Percentiles rank a stretch among this genome's conserved stretches.
phyloP scores from a whole-genome alignment of 1,140 invertebrate genomes.

The Drosophila sechellia region DNA sequence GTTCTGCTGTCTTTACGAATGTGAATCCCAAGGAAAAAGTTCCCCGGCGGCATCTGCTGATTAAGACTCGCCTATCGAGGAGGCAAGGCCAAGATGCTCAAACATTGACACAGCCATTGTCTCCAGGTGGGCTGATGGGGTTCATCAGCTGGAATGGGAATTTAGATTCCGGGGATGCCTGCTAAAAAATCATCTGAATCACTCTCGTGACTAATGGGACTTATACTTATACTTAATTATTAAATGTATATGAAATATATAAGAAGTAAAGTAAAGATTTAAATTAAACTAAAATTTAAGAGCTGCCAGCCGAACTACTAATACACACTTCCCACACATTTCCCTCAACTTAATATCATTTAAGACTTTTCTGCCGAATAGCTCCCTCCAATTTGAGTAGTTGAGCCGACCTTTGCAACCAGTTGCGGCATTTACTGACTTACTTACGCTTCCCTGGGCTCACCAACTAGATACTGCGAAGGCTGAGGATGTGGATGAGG shows the following conservation, averaged over 20 bases:
- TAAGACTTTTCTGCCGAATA: conserved; percentile 1
- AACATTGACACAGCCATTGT: conserved; percentile 29
- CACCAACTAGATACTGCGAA: conserved; percentile 9
- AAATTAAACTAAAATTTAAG: no score
- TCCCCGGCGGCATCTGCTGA: conserved; percentile 20
- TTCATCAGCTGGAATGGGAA: background rate
- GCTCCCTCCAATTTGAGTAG: conserved; percentile 6
- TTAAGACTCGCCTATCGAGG: conserved; percentile 16
- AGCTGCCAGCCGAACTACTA: no score
- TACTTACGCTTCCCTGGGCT: conserved; percentile 39
- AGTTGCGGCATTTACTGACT: conserved; percentile 67
- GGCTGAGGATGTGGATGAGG: conserved; percentile 15
- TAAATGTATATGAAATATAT: no score
- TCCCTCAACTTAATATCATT: conserved; percentile 9
- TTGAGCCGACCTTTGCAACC: conserved; percentile 36
- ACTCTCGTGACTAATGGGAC: background rate
- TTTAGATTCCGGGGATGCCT: conserved; percentile 11
- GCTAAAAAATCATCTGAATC: conserved; percentile 2
- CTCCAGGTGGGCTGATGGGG: conserved; percentile 21
- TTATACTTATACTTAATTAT: no score
- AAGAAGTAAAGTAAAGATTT: no score
- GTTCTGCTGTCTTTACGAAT: background rate
- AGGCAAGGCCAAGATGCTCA: conserved; percentile 35
- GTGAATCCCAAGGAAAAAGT: conserved; percentile 33
- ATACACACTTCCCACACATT: background rate